phyloP scores from a whole-genome alignment of 2,113 vertebrate species.

The Pteropus alecto region DNA sequence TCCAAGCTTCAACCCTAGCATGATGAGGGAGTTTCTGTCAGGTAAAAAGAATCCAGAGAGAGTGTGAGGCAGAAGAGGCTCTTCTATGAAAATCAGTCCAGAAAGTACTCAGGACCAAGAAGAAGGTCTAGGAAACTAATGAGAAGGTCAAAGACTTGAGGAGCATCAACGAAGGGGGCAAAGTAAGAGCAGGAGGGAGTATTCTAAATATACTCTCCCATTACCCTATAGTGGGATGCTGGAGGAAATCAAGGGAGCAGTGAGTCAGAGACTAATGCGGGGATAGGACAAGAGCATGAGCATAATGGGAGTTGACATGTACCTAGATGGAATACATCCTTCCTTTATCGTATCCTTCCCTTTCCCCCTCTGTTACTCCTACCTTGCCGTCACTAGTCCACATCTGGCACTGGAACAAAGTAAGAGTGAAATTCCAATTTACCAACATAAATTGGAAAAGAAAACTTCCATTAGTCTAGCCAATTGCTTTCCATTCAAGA shows the following conservation, averaged over 20 bases:
- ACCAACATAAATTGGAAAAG: neutral
- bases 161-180: neutral
- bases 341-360: neutral
- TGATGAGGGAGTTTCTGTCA: neutral
- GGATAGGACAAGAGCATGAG: neutral
- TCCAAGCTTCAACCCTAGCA: neutral
- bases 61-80: neutral
- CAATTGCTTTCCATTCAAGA: neutral
- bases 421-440: neutral
- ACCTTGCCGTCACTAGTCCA: neutral
- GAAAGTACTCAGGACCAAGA: neutral
- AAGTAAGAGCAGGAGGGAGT: neutral
- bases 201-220: neutral
- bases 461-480: neutral
- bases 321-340: neutral
- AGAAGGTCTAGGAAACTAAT: neutral
- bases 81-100: neutral
- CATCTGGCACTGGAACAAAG: neutral
- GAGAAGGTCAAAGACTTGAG: neutral
- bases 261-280: neutral
- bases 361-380: neutral
- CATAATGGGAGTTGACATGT: accelerated
- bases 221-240: neutral
- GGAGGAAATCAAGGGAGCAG: neutral
- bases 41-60: neutral